Base-by-base conservation (phyloP, 2,888 invertebrate species). In the Pristionchus arcanus region DNA sequence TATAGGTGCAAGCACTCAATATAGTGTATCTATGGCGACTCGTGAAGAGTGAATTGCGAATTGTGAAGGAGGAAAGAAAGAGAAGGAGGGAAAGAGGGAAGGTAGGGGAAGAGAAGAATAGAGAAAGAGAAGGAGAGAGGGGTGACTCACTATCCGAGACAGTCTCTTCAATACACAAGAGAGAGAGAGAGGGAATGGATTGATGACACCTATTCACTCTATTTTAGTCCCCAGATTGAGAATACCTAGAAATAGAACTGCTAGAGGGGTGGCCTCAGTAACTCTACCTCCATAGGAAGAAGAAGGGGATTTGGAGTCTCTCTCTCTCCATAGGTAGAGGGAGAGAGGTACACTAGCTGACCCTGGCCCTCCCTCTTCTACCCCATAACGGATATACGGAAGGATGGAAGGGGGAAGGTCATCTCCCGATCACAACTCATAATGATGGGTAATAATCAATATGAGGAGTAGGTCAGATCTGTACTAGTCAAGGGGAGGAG, bases 141-240 rank as follows among this genome's bases (percentile, higher is more conserved):
- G 28, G 83, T 83, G 55, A 83, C 37, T 77, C 77, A 77, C 77
- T 42, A 74, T 37, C 71, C 71, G 37, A 49, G 42, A 77, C 77
- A 77, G 77, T 77, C 77, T 42, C 34, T 71, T 71, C 81, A n/a
- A 83, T 83, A 31, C 83, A 55, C 83, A 83, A 49, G 66, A 86
- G 53, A 86, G 59, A 34, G 37, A n/a, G 34, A 31, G 55, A 81
- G 63, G 19, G 37, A 37, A 86, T 42, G 86, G 42, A 37, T 37
- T 34, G 86, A 49, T 83, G 81, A 71, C 68, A 34, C 68, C 68
- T 71, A 77, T 77, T 77, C 42, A 77, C 11, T 42, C 77, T 42
- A 21, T 15, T 34, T 74, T 74, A 15, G 37, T 77, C 42, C n/a
- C 77, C 77, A 74, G 37, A 15, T 31, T 31, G 68, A 71, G 15